Percentiles rank a stretch among this genome's conserved stretches.
Evolutionary conservation across 2,888 invertebrate species (phyloP).

Genomic region (Drosophila macrothrix): DNA sequence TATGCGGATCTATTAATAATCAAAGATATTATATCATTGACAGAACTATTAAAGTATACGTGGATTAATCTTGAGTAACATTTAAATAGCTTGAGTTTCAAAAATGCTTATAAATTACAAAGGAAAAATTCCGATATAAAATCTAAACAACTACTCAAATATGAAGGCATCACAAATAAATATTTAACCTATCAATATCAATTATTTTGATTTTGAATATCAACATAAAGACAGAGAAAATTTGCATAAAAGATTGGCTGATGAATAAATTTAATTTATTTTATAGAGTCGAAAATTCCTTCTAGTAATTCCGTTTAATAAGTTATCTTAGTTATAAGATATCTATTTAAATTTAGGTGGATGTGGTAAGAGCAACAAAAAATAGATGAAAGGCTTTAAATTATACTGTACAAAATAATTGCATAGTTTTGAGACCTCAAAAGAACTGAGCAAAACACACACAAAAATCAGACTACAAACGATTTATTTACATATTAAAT

Average conservation of each 20-base stretch:
- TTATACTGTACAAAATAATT: accelerated
- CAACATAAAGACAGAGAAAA: accelerated
- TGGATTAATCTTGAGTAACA: neutral
- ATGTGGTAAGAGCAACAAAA: neutral
- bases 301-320: neutral
- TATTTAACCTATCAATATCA: neutral
- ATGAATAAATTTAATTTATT: neutral
- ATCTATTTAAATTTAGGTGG: neutral
- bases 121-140: neutral
- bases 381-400: neutral
- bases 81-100: neutral
- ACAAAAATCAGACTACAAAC: neutral
- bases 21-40: slow-evolving; percentile 1
- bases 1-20: slow-evolving; percentile 3
- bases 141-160: neutral
- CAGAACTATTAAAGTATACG: neutral
- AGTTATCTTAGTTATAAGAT: neutral
- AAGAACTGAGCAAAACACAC: neutral
- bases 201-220: neutral
- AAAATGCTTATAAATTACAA: neutral
- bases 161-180: neutral
- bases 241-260: neutral
- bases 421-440: neutral
- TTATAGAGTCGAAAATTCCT: neutral
- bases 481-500: neutral